A percentile compares a stretch with the other conserved stretches of the same genome.
These are phyloP conservation scores for Tretioscincus oriximinensis DNA, from an alignment of 2,113 vertebrate species.

Conservation along the genomic window DNA sequence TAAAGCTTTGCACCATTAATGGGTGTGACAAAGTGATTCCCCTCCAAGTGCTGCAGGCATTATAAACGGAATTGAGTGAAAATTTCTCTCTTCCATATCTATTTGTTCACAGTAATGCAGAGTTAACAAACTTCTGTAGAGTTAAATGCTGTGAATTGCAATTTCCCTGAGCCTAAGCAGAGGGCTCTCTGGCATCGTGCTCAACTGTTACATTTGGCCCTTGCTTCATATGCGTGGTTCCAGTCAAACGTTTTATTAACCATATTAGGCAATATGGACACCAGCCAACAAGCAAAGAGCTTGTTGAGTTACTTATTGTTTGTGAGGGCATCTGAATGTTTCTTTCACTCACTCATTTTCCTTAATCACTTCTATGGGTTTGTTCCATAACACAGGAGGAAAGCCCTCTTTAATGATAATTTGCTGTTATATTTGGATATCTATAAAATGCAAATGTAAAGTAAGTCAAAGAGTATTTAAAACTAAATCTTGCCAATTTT, in stretches of 20 bases:
- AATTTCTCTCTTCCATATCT: not conserved
- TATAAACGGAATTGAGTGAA: too few relatives aligned
- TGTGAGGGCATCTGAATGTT: constrained; percentile 50
- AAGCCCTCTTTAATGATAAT: not conserved
- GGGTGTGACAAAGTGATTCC: too few relatives aligned
- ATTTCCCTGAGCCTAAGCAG: constrained; percentile 59
- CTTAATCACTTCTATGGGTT: constrained; percentile 1
- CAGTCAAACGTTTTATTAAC: constrained; percentile 77
- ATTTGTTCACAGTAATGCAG: constrained; percentile 45
- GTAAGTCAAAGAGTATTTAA: not conserved
- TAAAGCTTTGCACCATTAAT: too few relatives aligned
- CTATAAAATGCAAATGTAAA: not conserved
- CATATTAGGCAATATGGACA: constrained; percentile 88
- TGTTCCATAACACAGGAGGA: constrained; percentile 1
- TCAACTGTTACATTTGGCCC: constrained; percentile 70
- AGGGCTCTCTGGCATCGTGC: constrained; percentile 60
- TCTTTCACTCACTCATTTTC: constrained; percentile 41
- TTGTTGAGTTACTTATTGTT: constrained; percentile 66
- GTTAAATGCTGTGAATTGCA: constrained; percentile 16
- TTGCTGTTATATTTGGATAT: not conserved
- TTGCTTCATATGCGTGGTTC: constrained; percentile 36
- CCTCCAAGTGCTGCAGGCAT: too few relatives aligned
- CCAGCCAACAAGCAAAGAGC: constrained; percentile 59
- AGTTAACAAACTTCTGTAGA: constrained; percentile 34
- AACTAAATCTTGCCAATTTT: not conserved